These are phyloP conservation scores for Bergia puertoricense DNA, from an alignment of 92 coral and sea anemone genomes.

Conservation along the genomic window DNA sequence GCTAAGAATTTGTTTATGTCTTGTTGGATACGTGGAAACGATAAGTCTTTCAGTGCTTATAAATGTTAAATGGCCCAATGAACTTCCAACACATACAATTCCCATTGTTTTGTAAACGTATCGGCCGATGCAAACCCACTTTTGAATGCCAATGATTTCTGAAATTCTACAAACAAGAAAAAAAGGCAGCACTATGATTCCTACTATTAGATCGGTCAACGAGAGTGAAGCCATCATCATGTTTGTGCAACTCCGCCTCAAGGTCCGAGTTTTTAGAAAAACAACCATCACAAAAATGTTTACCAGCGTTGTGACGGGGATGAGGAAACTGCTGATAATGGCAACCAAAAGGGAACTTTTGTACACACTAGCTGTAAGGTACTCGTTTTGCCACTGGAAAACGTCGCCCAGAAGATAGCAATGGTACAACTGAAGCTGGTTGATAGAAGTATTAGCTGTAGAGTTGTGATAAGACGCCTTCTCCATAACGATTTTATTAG, in stretches of 20 bases:
- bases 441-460: background rate
- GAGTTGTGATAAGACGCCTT: background rate
- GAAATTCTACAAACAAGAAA: background rate
- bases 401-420: background rate
- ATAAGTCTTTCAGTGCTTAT: background rate
- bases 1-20: background rate
- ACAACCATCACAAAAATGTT: background rate
- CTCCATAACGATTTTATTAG: background rate
- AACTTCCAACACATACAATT: background rate
- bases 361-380: background rate
- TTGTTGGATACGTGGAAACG: background rate
- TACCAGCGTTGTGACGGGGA: background rate
- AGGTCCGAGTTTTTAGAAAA: background rate
- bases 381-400: slow-evolving; percentile 11
- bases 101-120: background rate
- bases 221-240: slow-evolving; percentile 11
- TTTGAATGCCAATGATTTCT: background rate
- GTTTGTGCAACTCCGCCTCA: background rate
- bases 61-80: background rate
- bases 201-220: slow-evolving; percentile 2
- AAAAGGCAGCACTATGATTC: background rate
- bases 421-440: background rate
- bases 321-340: background rate
- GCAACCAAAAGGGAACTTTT: background rate
- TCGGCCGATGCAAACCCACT: slow-evolving; percentile 12